phyloP scores from a whole-genome alignment of 2,888 invertebrate genomes.

The Protonemura montana region DNA sequence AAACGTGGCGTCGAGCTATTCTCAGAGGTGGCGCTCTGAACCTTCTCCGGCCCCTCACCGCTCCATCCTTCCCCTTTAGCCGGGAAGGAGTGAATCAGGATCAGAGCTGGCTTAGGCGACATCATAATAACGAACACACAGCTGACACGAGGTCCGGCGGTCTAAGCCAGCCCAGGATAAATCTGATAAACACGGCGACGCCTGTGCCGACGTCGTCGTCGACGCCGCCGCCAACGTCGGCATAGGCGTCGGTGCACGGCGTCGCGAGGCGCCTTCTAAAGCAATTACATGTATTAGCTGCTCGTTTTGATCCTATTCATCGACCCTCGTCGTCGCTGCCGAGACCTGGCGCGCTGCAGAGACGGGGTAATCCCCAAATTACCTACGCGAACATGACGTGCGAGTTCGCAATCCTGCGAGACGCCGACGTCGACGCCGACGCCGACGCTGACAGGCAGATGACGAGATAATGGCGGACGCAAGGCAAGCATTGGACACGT shows the following conservation, averaged over 20 bases:
- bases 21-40: neutral
- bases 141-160: conserved; percentile 8
- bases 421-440: neutral
- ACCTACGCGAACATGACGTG: neutral
- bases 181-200: conserved; percentile 31
- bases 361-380: neutral
- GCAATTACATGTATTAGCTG: conserved; percentile 24
- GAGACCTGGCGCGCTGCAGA: neutral
- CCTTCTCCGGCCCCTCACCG: neutral
- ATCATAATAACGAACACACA: conserved; percentile 29
- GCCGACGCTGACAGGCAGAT: neutral
- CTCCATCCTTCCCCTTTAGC: neutral
- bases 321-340: neutral
- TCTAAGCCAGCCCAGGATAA: conserved; percentile 17
- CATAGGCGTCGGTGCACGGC: neutral
- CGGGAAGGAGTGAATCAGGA: neutral
- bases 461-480: neutral
- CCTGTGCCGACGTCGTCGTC: neutral
- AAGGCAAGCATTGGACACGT: neutral
- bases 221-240: neutral
- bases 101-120: conserved; percentile 23
- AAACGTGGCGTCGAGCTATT: neutral
- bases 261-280: conserved; percentile 15
- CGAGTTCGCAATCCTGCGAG: neutral
- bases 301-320: conserved; percentile 12